Conservation (phyloP, 2,888 invertebrate genomes). For the Parnassius glacialis region DNA sequence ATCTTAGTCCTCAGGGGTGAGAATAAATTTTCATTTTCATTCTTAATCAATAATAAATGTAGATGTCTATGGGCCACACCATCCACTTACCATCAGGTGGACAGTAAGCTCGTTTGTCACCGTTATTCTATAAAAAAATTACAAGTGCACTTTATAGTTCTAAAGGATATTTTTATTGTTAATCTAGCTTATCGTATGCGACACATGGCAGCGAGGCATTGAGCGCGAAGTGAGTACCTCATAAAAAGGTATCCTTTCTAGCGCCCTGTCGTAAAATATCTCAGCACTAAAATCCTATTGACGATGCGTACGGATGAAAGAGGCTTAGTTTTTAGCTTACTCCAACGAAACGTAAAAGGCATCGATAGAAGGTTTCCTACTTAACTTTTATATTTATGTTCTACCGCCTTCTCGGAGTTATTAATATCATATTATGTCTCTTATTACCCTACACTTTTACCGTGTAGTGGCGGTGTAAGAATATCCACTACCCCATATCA, state of each 20-base stretch:
- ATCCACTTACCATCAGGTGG: too few species aligned
- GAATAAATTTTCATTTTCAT: too few species aligned
- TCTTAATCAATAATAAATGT: too few species aligned
- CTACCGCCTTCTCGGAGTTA: neutral
- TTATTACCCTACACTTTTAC: too few species aligned
- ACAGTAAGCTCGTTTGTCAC: too few species aligned
- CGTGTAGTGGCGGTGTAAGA: too few species aligned
- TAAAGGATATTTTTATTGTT: neutral
- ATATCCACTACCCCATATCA: too few species aligned
- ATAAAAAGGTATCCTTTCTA: constrained; percentile 12
- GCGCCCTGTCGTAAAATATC: constrained; percentile 22
- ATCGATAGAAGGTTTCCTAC: constrained; percentile 16
- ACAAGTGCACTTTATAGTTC: too few species aligned
- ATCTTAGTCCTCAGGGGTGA: too few species aligned
- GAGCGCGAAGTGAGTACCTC: constrained; percentile 6
- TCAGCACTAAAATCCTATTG: constrained; percentile 22
- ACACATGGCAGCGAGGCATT: constrained; percentile 4
- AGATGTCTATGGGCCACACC: too few species aligned
- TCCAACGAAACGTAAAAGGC: constrained; percentile 13
- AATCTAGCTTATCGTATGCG: constrained; percentile 1
- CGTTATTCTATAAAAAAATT: too few species aligned
- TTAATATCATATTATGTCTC: too few species aligned
- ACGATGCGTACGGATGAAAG: constrained; percentile 23
- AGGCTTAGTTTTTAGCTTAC: constrained; percentile 22
- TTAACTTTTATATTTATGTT: constrained; percentile 14